Evolutionary conservation across 2,113 vertebrate species (phyloP).

Genomic region (Dasyornis broadbenti): DNA sequence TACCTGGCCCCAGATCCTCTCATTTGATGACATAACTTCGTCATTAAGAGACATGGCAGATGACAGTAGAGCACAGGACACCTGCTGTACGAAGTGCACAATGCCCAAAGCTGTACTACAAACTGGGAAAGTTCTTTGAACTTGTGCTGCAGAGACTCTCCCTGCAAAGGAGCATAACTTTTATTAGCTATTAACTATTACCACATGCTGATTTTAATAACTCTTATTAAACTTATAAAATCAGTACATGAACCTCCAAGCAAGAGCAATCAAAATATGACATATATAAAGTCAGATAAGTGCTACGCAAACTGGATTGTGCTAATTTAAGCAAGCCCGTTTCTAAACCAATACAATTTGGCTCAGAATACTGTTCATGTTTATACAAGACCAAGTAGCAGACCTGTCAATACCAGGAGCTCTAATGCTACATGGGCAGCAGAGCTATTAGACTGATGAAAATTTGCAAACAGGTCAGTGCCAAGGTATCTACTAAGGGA

Average conservation of each 20-base stretch:
- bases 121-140: not conserved
- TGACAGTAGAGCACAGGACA: not conserved
- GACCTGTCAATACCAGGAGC: not conserved
- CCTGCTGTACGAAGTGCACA: not conserved
- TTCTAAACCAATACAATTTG: not conserved
- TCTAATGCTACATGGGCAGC: not conserved
- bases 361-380: not conserved
- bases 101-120: not conserved
- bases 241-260: not conserved
- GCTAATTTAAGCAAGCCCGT: not conserved
- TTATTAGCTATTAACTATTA: too few relatives aligned
- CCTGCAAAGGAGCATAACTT: not conserved
- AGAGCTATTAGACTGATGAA: not conserved
- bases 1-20: not conserved
- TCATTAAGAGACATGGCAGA: not conserved
- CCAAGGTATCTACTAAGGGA: not conserved
- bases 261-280: not conserved
- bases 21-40: not conserved
- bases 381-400: not conserved
- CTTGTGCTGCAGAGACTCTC: not conserved
- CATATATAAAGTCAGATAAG: not conserved
- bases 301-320: not conserved
- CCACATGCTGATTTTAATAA: too few relatives aligned
- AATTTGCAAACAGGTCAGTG: not conserved
- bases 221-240: too few relatives aligned